Conservation (phyloP, 2,113 vertebrate species). For the Stigmatopora nigra region DNA sequence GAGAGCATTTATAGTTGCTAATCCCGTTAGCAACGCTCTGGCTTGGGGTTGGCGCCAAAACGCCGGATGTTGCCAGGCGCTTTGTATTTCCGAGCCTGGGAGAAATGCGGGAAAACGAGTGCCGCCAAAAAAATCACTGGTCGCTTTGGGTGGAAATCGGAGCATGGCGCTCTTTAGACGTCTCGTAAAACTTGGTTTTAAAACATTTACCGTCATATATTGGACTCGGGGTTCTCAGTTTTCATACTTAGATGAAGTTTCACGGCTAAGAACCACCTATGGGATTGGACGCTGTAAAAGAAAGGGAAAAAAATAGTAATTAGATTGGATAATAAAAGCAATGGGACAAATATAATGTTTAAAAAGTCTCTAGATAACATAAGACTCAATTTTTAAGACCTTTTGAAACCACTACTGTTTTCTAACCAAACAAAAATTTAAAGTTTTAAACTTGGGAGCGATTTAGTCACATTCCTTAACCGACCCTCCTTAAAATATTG, state of each 20-base stretch:
- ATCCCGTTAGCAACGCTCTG: slow-evolving; percentile 39
- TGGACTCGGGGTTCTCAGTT: slow-evolving; percentile 34
- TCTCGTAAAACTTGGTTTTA: slow-evolving; percentile 32
- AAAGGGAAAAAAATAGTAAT: slow-evolving; percentile 20
- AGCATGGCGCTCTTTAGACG: slow-evolving; percentile 20
- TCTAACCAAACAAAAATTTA: slow-evolving; percentile 8
- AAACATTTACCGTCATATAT: slow-evolving; percentile 38
- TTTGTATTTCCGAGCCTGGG: slow-evolving; percentile 53
- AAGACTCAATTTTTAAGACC: neutral
- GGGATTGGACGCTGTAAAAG: slow-evolving; percentile 24
- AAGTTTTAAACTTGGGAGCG: no score
- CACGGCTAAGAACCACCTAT: slow-evolving; percentile 13
- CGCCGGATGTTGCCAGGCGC: slow-evolving; percentile 46
- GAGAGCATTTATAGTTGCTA: slow-evolving; percentile 46
- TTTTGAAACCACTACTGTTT: slow-evolving; percentile 42
- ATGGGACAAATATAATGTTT: neutral
- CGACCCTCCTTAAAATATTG: no score
- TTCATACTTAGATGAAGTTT: slow-evolving; percentile 31
- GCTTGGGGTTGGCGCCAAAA: slow-evolving; percentile 43
- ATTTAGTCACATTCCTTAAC: no score
- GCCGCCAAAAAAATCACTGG: slow-evolving; percentile 44
- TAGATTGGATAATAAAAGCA: slow-evolving; percentile 10
- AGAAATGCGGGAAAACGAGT: slow-evolving; percentile 35
- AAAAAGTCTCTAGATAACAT: neutral
- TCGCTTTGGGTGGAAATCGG: slow-evolving; percentile 27